These are phyloP conservation scores for Euphonia xanthogaster DNA, from an alignment of 2,797 vertebrate species.

Conservation along the genomic window DNA sequence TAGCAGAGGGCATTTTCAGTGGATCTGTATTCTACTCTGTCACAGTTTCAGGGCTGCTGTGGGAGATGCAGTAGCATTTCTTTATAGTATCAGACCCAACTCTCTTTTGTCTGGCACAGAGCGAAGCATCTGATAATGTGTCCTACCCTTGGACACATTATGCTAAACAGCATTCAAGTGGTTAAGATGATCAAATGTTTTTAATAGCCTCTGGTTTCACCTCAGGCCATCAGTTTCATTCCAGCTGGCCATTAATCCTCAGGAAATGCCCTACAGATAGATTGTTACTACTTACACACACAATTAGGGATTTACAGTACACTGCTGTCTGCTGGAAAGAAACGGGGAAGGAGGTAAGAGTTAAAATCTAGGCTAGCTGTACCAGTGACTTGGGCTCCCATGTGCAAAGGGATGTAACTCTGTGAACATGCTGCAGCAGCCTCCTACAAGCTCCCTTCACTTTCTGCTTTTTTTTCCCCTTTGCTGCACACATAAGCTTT, in stretches of 20 bases:
- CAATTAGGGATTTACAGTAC: not conserved
- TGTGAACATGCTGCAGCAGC: not conserved
- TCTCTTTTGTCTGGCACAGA: not conserved
- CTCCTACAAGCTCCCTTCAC: not conserved
- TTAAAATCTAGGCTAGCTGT: not conserved
- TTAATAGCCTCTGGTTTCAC: not conserved
- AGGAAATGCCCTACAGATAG: not conserved
- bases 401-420: not conserved
- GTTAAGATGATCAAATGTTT: constrained; percentile 5
- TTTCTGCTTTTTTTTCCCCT: not conserved
- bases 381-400: not conserved
- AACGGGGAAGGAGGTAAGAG: not conserved
- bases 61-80: not conserved
- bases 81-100: not conserved
- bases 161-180: not conserved
- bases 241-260: not conserved
- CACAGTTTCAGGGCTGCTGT: not conserved
- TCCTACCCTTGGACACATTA: not conserved
- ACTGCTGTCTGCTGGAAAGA: not conserved
- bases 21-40: not conserved
- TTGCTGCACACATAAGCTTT: not conserved
- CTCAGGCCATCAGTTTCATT: not conserved
- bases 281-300: not conserved
- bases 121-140: not conserved
- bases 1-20: not conserved